phyloP scores from a whole-genome alignment of 2,888 invertebrate genomes.

The Apodemia hepburni region DNA sequence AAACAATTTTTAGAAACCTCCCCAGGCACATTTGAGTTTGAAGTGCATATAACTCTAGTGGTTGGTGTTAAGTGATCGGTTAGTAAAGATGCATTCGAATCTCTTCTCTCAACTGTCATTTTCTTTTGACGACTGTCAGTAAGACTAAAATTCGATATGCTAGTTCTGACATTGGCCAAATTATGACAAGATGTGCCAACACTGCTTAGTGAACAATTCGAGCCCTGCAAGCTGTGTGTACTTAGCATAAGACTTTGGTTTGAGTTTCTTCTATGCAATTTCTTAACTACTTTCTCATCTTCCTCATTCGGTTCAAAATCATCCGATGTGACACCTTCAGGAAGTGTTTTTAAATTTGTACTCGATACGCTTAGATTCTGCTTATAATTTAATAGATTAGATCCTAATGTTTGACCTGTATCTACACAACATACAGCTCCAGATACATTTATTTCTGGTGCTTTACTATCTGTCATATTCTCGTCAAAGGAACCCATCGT shows the following conservation, averaged over 20 bases:
- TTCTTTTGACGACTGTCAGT: constrained; percentile 75
- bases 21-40: constrained; percentile 62
- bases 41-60: constrained; percentile 70
- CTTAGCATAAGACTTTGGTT: constrained; percentile 82
- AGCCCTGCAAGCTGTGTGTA: constrained; percentile 75
- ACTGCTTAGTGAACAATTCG: constrained; percentile 71
- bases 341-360: constrained; percentile 85
- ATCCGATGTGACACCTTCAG: constrained; percentile 85
- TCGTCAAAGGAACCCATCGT: constrained; percentile 76
- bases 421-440: constrained; percentile 46
- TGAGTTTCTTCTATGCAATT: constrained; percentile 80
- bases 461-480: constrained; percentile 56
- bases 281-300: constrained; percentile 66
- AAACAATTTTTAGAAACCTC: constrained; percentile 81
- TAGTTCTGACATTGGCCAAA: constrained; percentile 62
- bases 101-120: constrained; percentile 88
- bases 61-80: constrained; percentile 74
- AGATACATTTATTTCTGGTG: constrained; percentile 61
- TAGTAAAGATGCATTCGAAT: constrained; percentile 92
- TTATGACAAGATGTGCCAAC: constrained; percentile 69
- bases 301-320: constrained; percentile 77
- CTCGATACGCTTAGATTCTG: constrained; percentile 84
- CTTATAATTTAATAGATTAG: constrained; percentile 81
- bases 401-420: constrained; percentile 58
- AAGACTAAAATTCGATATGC: constrained; percentile 69